Evolutionary conservation across 2,888 invertebrate genomes (phyloP), one percentile per base, ranked within the genome.

Genomic region (Unio delphinus): DNA sequence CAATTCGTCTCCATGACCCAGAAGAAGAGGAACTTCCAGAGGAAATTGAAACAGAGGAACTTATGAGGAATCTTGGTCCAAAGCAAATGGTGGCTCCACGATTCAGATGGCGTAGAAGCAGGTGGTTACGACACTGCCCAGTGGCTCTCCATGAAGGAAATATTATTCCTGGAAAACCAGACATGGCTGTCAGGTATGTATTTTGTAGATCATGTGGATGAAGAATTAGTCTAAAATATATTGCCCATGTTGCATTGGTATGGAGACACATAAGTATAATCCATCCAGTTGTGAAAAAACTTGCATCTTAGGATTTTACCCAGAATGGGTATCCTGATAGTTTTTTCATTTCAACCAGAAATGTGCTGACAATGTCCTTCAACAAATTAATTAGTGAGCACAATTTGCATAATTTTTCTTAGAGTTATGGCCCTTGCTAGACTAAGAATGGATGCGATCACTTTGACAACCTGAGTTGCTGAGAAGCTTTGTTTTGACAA

Each of bases 91-190:
- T 88, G 45, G 87, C 86, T 0, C 86, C 89, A 11, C 78, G 88
- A 6, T 89, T 84, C 76, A 73, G 88, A 20, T 90, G 90, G 90
- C 79, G 86, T 20, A 75, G 89, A 17, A 86, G 86, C 70, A 78
- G 83, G 34, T 90, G 89, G 88, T 69, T 86, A 61, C 80, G 86
- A 28, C 82, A 83, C 67, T 90, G 90, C 79, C 90, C 90, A 8
- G 90, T 90, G 26, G 86, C 89, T 55, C 78, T 90, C 15, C 82
- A 84, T 71, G 89, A 90, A 63, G 90, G 90, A 28, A 87, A 86
- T 65, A 77, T 89, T 15, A 69, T 82, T 6, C 83, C 79, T 4
- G 90, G 90, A 45, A 89, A 88, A 77, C 85, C 89, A 45, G 89
- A 90, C 72, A 85, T 85, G 83, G 86, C 88, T 71, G 89, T 89